These are phyloP conservation scores for Melanotus villosus DNA, from an alignment of 2,888 invertebrate species.

Conservation along the genomic window DNA sequence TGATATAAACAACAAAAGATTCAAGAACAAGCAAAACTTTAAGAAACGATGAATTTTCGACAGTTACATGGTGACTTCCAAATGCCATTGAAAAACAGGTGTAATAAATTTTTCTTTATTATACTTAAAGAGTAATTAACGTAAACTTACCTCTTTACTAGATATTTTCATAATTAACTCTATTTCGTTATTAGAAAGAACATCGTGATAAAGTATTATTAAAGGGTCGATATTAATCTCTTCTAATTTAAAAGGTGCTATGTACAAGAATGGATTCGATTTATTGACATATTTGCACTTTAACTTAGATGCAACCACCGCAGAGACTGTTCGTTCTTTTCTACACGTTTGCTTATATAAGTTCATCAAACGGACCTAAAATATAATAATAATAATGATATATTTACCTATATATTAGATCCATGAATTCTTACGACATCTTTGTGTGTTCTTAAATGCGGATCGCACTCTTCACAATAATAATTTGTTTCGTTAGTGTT, in stretches of 20 bases:
- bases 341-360: slow-evolving; percentile 70
- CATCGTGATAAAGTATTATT: slow-evolving; percentile 89
- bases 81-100: too few relatives aligned
- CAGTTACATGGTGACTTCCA: slow-evolving; percentile 84
- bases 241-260: slow-evolving; percentile 87
- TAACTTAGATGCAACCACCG: slow-evolving; percentile 70
- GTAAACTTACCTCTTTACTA: slow-evolving; percentile 83
- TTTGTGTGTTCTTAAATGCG: too few relatives aligned
- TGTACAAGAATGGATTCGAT: slow-evolving; percentile 79
- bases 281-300: slow-evolving; percentile 82
- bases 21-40: too few relatives aligned
- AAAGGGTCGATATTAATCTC: slow-evolving; percentile 83
- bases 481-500: too few relatives aligned
- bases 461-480: too few relatives aligned
- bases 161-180: slow-evolving; percentile 87
- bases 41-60: slow-evolving; percentile 94
- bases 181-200: slow-evolving; percentile 92
- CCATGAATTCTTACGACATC: too few relatives aligned
- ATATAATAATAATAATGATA: too few relatives aligned
- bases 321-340: slow-evolving; percentile 76
- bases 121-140: too few relatives aligned
- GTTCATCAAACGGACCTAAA: too few relatives aligned
- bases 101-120: too few relatives aligned
- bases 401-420: too few relatives aligned
- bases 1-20: too few relatives aligned